Percentiles rank a stretch among this genome's conserved stretches.
These are phyloP conservation scores for Sogatella furcifera DNA, from an alignment of 1,140 invertebrate genomes.

Conservation along the genomic window DNA sequence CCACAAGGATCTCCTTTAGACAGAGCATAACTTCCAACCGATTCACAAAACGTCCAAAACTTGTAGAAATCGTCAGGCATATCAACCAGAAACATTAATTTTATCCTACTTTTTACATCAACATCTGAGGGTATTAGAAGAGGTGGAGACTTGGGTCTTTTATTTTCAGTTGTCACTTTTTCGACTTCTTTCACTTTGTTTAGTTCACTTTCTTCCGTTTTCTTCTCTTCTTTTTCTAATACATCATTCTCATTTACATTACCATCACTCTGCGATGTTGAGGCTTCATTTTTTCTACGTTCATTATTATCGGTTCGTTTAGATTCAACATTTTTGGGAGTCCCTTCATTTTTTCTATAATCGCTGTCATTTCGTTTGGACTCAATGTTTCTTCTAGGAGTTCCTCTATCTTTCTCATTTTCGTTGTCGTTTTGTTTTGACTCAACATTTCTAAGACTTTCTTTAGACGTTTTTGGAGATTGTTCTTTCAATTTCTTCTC, in stretches of 20 bases:
- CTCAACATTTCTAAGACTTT: not conserved
- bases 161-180: not conserved
- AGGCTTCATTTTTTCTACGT: too few species aligned
- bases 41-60: constrained; percentile 69
- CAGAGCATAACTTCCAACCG: constrained; percentile 28
- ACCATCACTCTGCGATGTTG: too few species aligned
- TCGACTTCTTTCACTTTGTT: too few species aligned
- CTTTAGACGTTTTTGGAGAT: not conserved
- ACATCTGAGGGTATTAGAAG: not conserved
- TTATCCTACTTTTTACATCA: constrained; percentile 34
- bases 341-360: too few species aligned
- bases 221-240: too few species aligned
- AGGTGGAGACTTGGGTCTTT: not conserved
- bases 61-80: constrained; percentile 85
- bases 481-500: not conserved
- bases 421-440: not conserved
- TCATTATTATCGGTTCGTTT: not conserved
- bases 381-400: not conserved
- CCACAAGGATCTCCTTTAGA: constrained; percentile 44
- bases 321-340: not conserved
- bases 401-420: too few species aligned
- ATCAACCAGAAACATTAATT: constrained; percentile 65
- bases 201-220: too few species aligned
- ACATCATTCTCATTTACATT: too few species aligned
- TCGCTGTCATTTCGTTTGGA: not conserved